Evolutionary conservation across 2,888 invertebrate species (phyloP).

Genomic region (Philonicus albiceps): DNA sequence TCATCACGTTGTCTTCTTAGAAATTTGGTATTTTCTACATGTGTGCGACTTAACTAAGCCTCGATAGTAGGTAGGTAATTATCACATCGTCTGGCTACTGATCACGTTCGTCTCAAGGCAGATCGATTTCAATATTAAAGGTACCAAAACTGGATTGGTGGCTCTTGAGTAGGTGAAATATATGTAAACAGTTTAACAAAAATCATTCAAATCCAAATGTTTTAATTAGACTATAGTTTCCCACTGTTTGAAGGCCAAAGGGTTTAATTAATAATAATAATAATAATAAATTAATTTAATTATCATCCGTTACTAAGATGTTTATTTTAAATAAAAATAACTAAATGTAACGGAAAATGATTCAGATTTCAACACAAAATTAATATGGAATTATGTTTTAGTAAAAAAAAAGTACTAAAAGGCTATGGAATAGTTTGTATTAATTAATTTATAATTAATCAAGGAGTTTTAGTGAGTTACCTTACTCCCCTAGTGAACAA

Average conservation of each 20-base stretch:
- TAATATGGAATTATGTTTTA: too few species aligned
- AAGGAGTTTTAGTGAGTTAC: too few species aligned
- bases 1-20: background rate
- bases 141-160: background rate
- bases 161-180: background rate
- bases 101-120: background rate
- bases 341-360: too few species aligned
- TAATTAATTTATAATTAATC: too few species aligned
- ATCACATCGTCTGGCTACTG: background rate
- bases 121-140: background rate
- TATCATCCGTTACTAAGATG: too few species aligned
- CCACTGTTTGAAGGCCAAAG: background rate
- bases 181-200: background rate
- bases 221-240: background rate
- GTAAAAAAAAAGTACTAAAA: too few species aligned
- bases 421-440: too few species aligned
- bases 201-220: background rate
- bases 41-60: background rate
- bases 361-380: too few species aligned
- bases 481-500: too few species aligned
- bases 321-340: too few species aligned
- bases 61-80: background rate
- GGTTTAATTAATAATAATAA: too few species aligned
- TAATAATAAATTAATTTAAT: too few species aligned
- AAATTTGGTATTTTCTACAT: background rate